These are phyloP conservation scores for Eretmochelys imbricata DNA, from an alignment of 2,113 vertebrate species.

Conservation along the genomic window DNA sequence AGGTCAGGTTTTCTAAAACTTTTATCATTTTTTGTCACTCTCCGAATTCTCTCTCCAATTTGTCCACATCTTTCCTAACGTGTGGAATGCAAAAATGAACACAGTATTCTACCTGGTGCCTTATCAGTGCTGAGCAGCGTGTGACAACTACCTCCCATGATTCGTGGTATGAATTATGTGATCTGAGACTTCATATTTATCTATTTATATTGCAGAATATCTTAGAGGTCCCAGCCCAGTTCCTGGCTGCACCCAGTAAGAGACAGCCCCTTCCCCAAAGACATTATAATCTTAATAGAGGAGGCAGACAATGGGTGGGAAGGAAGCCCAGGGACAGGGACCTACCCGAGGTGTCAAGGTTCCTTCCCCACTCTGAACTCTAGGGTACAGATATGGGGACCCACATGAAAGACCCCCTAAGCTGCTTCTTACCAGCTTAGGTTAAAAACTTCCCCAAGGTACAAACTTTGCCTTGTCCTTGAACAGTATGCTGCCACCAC, in stretches of 20 bases:
- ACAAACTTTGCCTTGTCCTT: no score
- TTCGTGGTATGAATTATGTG: not conserved
- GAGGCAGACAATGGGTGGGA: not conserved
- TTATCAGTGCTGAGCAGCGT: not conserved
- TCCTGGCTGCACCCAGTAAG: not conserved
- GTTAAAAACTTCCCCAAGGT: no score
- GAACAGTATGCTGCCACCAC: no score
- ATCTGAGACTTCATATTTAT: not conserved
- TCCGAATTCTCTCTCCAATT: not conserved
- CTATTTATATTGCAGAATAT: not conserved
- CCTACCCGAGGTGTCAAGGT: no score
- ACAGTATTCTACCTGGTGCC: not conserved
- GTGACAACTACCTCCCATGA: not conserved
- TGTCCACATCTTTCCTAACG: not conserved
- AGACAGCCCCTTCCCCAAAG: not conserved
- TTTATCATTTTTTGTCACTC: not conserved
- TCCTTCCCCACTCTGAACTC: no score
- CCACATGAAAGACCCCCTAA: no score
- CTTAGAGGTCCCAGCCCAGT: not conserved
- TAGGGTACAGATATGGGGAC: no score
- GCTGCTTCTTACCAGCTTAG: no score
- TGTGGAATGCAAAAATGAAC: not conserved
- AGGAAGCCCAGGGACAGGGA: not conserved
- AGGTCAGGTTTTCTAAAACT: not conserved
- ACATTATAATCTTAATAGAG: not conserved